Evolutionary conservation across 2,888 invertebrate species (phyloP), one percentile per base, ranked within the genome.

Genomic region (Pachliopta kotzebuea): DNA sequence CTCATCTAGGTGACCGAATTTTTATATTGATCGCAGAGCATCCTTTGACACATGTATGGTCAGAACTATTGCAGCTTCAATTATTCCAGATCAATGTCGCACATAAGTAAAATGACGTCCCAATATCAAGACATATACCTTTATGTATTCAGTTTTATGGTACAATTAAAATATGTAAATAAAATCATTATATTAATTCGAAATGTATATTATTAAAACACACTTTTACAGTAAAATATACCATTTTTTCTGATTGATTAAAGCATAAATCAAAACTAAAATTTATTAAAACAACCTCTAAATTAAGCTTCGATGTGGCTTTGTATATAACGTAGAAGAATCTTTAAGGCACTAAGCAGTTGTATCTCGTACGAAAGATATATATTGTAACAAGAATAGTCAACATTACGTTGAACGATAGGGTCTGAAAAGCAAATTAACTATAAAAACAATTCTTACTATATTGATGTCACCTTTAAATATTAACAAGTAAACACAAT

Each of bases 1-100:
- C 91, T 91, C 91, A 83, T 91, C 91, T 91, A 90, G 90, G 87
- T 84, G 76, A 86, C 90, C 90, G 90, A 92, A 92, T 90, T 91
- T 90, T 86, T 88, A 81, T 81, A 76, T 83, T n/a, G 81, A 81
- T 78, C 76, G 76, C 79, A 76, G 76, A 71, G 72, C 74, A 77
- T 79, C 74, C 76, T 69, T 67, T 71, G 73, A 24, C 23, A n/a
- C 45, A 29, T 45, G 20, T 42, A 62, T 23, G 50, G 24, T 62
- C 52, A 42, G 3, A 52, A 52, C n/a, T 52, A 52, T 6, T 6
- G 3, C 21, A 9, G 9, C 11, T 21, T n/a, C 21, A 23, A 52
- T 52, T 20, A 52, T 2, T 52, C 8, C 45, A 45, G n/a, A 3
- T n/a, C n/a, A 45, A 45, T n/a, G 45, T 45, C n/a, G 45, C 45